Evolutionary conservation across 2,888 invertebrate species (phyloP).

Genomic region (Arge pagana): DNA sequence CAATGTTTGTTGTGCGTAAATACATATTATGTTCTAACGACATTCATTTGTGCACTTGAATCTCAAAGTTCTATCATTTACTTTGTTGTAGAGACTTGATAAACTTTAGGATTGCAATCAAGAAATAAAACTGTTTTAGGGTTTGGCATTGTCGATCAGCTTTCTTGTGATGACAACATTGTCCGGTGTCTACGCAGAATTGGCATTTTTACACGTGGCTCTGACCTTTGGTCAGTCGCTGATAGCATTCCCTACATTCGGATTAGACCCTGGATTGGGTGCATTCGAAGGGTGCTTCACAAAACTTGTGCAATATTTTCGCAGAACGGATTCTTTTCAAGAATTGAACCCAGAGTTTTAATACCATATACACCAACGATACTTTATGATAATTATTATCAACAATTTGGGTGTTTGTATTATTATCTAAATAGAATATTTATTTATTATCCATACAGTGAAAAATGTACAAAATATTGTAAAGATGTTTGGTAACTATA

Average conservation of each 20-base stretch:
- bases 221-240: constrained; percentile 89
- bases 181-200: constrained; percentile 88
- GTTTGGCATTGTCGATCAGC: constrained; percentile 81
- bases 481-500: too few species aligned
- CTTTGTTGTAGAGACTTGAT: too few species aligned
- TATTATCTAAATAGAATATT: too few species aligned
- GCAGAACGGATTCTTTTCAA: constrained; percentile 75
- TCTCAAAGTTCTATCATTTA: neutral
- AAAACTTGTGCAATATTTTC: constrained; percentile 36
- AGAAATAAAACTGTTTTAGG: constrained; percentile 67
- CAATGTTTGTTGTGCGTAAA: constrained; percentile 90
- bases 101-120: too few species aligned
- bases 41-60: neutral
- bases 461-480: too few species aligned
- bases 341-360: too few species aligned
- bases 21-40: too few species aligned
- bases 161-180: constrained; percentile 80
- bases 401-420: too few species aligned
- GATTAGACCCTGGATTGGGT: constrained; percentile 70
- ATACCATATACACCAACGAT: too few species aligned
- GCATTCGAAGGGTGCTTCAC: constrained; percentile 47
- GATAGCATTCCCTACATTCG: constrained; percentile 84
- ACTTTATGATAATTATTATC: too few species aligned
- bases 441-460: too few species aligned
- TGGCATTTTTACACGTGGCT: constrained; percentile 89